phyloP scores from a whole-genome alignment of 1,140 invertebrate species.

The Musca domestica region DNA sequence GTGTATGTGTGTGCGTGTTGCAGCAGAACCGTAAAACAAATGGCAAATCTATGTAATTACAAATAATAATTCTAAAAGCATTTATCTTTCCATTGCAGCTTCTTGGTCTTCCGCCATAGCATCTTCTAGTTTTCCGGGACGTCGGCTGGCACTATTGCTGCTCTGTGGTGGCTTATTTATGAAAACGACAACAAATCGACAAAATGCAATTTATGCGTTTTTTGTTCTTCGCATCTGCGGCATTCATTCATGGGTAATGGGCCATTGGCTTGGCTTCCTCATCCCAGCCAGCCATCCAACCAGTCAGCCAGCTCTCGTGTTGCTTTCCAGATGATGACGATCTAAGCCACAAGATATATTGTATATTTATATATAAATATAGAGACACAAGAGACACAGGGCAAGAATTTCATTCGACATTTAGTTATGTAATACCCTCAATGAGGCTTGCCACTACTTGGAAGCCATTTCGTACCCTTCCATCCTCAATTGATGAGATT shows the following conservation, averaged over 20 bases:
- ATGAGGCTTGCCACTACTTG: neutral
- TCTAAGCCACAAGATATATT: slow-evolving; percentile 14
- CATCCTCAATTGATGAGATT: neutral
- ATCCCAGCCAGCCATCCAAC: too few species aligned
- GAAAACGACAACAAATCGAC: slow-evolving; percentile 54
- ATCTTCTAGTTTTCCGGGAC: neutral
- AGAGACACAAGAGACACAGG: too few species aligned
- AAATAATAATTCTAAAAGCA: slow-evolving; percentile 44
- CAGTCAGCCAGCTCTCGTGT: neutral
- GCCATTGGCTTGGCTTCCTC: neutral
- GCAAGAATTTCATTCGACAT: neutral
- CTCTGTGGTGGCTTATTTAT: slow-evolving; percentile 38
- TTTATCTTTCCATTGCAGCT: slow-evolving; percentile 23
- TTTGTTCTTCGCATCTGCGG: neutral
- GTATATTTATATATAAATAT: too few species aligned
- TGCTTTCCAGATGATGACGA: neutral
- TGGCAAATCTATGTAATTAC: slow-evolving; percentile 47
- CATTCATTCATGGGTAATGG: slow-evolving; percentile 18
- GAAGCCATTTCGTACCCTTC: neutral
- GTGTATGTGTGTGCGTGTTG: neutral
- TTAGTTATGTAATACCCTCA: neutral
- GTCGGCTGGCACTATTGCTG: slow-evolving; percentile 42
- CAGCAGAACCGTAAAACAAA: neutral
- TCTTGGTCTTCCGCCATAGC: slow-evolving; percentile 29
- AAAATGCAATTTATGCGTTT: slow-evolving; percentile 54